phyloP scores from a whole-genome alignment of 2,113 vertebrate species.

The Xerus inauris region DNA sequence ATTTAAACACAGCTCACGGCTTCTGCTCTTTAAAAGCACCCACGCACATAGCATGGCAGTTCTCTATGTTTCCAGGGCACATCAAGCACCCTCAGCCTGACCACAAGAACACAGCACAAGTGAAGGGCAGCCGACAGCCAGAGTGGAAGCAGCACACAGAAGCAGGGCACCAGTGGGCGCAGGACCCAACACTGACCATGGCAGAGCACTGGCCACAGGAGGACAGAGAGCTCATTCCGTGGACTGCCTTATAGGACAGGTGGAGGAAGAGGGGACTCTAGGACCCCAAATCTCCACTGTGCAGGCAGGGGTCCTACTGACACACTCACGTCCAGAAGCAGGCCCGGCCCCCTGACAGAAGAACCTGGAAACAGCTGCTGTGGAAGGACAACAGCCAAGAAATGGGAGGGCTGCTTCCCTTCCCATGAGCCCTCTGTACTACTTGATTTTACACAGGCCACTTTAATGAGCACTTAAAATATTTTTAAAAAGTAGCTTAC shows the following conservation, averaged over 20 bases:
- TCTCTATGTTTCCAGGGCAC: not conserved
- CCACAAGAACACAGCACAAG: not conserved
- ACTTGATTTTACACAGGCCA: rapidly evolving
- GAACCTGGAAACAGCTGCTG: not conserved
- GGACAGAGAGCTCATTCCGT: rapidly evolving
- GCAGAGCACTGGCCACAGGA: not conserved
- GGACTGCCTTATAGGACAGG: rapidly evolving
- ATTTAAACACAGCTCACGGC: not conserved
- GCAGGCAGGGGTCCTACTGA: not conserved
- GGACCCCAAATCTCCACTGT: not conserved
- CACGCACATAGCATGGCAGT: not conserved
- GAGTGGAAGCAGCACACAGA: not conserved
- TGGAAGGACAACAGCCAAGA: rapidly evolving
- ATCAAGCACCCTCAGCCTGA: not conserved
- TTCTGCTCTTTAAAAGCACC: not conserved
- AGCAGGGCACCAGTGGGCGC: too few species aligned
- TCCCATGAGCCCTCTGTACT: too few species aligned
- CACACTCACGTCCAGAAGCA: rapidly evolving
- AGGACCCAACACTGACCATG: not conserved
- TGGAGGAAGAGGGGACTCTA: rapidly evolving
- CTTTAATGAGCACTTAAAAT: not conserved
- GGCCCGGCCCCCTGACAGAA: not conserved
- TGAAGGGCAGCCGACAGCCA: not conserved
- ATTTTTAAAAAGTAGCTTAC: not conserved
- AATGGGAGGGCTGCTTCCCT: rapidly evolving